These are phyloP conservation scores for Cheiracanthium punctorium DNA, from an alignment of 2,888 invertebrate genomes.

Conservation along the genomic window DNA sequence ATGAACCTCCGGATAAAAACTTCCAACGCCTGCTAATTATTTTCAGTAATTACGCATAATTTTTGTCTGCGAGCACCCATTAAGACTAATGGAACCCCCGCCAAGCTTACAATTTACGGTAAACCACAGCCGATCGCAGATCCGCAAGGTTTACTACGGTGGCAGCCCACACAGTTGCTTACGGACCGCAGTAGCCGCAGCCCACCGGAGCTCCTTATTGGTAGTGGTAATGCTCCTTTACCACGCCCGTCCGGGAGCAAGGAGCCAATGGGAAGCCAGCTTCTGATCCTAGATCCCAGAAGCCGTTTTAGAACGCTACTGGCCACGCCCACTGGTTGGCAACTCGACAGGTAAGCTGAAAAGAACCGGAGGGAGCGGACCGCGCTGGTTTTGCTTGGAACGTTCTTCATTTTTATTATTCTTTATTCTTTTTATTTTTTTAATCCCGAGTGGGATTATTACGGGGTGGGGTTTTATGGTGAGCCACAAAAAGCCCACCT, in stretches of 20 bases:
- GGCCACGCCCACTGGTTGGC: constrained; percentile 47
- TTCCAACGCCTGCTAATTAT: constrained; percentile 9
- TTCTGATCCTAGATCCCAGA: constrained; percentile 59
- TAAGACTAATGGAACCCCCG: constrained; percentile 49
- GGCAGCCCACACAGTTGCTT: constrained; percentile 41
- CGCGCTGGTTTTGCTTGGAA: not conserved
- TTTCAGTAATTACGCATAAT: constrained; percentile 1
- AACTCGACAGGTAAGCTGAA: constrained; percentile 17
- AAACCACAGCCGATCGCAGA: constrained; percentile 43
- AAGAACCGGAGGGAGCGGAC: constrained; percentile 8
- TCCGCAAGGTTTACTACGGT: constrained; percentile 54
- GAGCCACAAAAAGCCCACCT: constrained; percentile 51
- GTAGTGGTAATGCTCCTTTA: constrained; percentile 51
- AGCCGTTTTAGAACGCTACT: constrained; percentile 64
- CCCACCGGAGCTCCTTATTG: constrained; percentile 66
- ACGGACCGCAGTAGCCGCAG: constrained; percentile 50
- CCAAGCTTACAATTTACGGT: constrained; percentile 51
- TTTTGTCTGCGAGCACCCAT: constrained; percentile 12
- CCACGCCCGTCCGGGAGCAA: constrained; percentile 52
- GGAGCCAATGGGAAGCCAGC: constrained; percentile 62
- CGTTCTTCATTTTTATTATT: too few species aligned
- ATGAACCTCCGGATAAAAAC: not conserved
- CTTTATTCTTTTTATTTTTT: constrained; percentile 9
- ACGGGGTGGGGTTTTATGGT: constrained; percentile 48
- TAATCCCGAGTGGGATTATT: not conserved